Evolutionary conservation across 2,797 vertebrate genomes (phyloP).

Genomic region (Helostoma temminkii): DNA sequence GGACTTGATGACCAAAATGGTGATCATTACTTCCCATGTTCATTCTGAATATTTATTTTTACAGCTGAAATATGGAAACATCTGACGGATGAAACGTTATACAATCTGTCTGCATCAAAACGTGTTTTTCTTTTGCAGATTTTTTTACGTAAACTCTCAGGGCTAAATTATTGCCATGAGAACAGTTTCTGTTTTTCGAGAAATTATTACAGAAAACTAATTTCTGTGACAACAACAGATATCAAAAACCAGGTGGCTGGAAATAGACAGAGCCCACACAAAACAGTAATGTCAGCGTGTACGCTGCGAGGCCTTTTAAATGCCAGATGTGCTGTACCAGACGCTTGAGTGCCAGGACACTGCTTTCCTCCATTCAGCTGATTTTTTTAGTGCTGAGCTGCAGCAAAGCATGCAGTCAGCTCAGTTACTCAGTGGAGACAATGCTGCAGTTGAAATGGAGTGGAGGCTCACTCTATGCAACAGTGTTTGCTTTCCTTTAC

Average conservation of each 20-base stretch:
- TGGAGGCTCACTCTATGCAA: slow-evolving; percentile 19
- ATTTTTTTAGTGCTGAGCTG: slow-evolving; percentile 49
- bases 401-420: slow-evolving; percentile 43
- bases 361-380: slow-evolving; percentile 71
- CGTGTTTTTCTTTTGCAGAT: neutral
- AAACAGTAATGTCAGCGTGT: slow-evolving; percentile 71
- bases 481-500: slow-evolving; percentile 26
- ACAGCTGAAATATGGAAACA: neutral
- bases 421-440: slow-evolving; percentile 37
- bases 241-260: slow-evolving; percentile 65
- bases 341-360: slow-evolving; percentile 52
- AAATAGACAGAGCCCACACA: slow-evolving; percentile 46
- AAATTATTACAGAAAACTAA: slow-evolving; percentile 17
- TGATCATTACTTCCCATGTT: slow-evolving; percentile 16
- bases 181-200: neutral
- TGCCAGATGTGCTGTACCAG: slow-evolving; percentile 77
- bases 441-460: slow-evolving; percentile 16
- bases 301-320: slow-evolving; percentile 72
- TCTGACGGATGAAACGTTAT: neutral
- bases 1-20: slow-evolving; percentile 31
- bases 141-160: neutral
- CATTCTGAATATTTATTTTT: slow-evolving; percentile 17
- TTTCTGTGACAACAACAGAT: slow-evolving; percentile 54
- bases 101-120: no score
- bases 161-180: neutral